Base-by-base conservation (phyloP, 2,797 vertebrate genomes). In the Gadopsis bispinosus region DNA sequence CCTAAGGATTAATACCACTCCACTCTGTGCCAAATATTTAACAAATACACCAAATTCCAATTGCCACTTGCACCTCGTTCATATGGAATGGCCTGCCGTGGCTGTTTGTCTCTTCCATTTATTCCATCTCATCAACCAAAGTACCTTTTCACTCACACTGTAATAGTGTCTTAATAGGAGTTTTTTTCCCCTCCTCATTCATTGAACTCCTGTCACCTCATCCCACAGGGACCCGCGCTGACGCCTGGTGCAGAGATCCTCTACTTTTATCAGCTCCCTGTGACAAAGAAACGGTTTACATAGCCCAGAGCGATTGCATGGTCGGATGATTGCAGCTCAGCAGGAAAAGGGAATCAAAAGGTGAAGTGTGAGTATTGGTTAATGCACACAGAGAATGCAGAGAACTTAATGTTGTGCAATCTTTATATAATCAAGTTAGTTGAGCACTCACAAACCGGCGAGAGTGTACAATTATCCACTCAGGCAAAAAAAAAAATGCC, bases 391-490 rank as follows among this genome's bases (percentile, higher is more conserved):
- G 77, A 72, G 31, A 50, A 76, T 19, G 35, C 72, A 66, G 87
- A 59, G 67, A 74, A 79, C 45, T 55, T 84, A 84, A 88, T 76
- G 72, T 92, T 91, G 87, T 77, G 80, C 84, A 92, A 88, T 85
- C 56, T 84, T 91, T 93, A 90, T 78, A 70, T 90, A 90, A 92
- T 92, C 76, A 64, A 82, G 83, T 91, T 72, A 85, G 84, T 59
- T n/a, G 51, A 85, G 74, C 68, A 35, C 66, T 87, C 51, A n/a
- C 73, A 78, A 64, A 70, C 7, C 7, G 43, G 17, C 33, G 77
- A 73, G 77, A 75, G 80, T 0, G 61, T 58, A 37, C 35, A 86
- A 83, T 83, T 80, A 85, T 88, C 83, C 77, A 71, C 80, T 79
- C 65, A 10, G 71, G 59, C 41, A 33, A 29, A 61, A 74, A 51